Percentiles rank a stretch among this genome's conserved stretches.
Conservation (phyloP, 2,888 invertebrate species). For the Alentia gelatinosa region DNA sequence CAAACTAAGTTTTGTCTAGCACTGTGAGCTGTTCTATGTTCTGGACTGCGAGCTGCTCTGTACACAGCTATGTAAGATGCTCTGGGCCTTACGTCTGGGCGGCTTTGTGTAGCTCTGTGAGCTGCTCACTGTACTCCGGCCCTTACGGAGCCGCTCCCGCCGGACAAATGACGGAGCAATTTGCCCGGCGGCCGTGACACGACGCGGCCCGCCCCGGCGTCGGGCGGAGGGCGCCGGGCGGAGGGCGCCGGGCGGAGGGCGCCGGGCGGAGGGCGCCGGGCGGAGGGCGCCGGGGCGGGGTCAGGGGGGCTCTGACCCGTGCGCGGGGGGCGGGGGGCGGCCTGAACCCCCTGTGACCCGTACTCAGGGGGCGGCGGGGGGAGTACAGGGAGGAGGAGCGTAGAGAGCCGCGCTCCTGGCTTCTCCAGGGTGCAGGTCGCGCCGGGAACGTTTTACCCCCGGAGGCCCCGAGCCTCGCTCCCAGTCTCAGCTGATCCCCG, state of each 20-base stretch:
- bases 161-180: conserved; percentile 10
- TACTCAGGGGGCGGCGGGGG: too few species aligned
- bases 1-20: too few species aligned
- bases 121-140: neutral
- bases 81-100: too few species aligned
- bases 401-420: neutral
- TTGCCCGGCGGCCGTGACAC: neutral
- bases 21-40: too few species aligned
- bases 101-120: neutral
- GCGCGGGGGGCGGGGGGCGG: neutral
- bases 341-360: neutral
- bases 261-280: neutral
- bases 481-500: conserved; percentile 19
- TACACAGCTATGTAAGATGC: too few species aligned
- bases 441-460: neutral
- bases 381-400: too few species aligned
- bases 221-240: neutral
- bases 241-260: neutral
- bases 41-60: too few species aligned
- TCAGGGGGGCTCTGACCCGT: neutral
- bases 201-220: neutral
- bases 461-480: neutral
- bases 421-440: too few species aligned
- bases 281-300: neutral
- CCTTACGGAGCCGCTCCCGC: neutral